Conservation (phyloP, 53 echinoderm and acorn worm species). For the Crossaster papposus region DNA sequence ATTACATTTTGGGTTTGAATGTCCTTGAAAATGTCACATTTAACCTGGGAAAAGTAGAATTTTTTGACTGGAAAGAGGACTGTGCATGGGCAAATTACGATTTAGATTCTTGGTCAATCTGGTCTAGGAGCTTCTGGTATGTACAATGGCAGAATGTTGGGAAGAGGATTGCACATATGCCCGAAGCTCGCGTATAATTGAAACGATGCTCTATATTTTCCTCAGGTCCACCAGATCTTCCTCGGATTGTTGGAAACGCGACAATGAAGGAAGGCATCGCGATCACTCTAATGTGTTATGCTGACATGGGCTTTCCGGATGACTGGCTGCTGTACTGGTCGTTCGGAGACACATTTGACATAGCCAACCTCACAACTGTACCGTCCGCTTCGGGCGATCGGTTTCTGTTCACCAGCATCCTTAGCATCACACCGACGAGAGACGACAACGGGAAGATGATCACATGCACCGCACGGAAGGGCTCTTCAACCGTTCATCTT, state of each 20-base stretch:
- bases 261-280: background rate
- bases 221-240: slow-evolving; percentile 17
- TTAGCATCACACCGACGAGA: background rate
- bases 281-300: background rate
- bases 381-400: background rate
- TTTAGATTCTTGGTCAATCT: too few relatives aligned
- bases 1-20: too few relatives aligned
- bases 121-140: too few relatives aligned
- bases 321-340: slow-evolving; percentile 32
- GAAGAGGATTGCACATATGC: too few relatives aligned
- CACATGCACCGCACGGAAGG: background rate
- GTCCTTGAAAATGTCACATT: too few relatives aligned
- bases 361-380: background rate
- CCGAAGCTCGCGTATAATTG: too few relatives aligned
- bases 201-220: too few relatives aligned
- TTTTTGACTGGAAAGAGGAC: too few relatives aligned
- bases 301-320: background rate
- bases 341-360: background rate
- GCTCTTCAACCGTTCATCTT: background rate
- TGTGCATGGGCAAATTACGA: too few relatives aligned
- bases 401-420: background rate
- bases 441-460: slow-evolving; percentile 9
- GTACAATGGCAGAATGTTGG: too few relatives aligned
- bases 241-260: background rate
- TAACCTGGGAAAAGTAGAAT: too few relatives aligned